These are phyloP conservation scores for Harpegnathos saltator DNA, from an alignment of 1,140 invertebrate species.

Conservation along the genomic window DNA sequence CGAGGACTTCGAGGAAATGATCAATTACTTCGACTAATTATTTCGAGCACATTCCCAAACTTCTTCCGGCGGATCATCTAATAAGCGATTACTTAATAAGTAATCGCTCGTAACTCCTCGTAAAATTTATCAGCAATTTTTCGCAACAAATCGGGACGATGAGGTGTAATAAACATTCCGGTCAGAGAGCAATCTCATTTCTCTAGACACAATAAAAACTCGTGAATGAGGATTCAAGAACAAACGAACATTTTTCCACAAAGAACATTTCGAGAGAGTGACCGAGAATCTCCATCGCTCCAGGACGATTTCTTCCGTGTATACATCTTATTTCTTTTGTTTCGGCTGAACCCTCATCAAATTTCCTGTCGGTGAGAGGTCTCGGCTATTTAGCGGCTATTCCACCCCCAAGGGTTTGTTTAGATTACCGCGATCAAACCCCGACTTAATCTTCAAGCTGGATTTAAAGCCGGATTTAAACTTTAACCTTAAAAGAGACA, in stretches of 20 bases:
- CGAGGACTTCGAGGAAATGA: no score
- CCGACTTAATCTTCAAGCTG: not conserved
- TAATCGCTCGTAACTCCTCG: not conserved
- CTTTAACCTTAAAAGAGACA: not conserved
- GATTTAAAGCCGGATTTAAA: no score
- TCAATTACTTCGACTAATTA: no score
- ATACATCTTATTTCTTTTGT: slow-evolving; percentile 71
- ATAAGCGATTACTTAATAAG: not conserved
- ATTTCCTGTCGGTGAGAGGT: slow-evolving; percentile 71
- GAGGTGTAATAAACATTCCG: no score
- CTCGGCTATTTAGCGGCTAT: slow-evolving; percentile 57
- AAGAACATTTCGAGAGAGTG: slow-evolving; percentile 10
- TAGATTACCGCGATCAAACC: slow-evolving; percentile 5
- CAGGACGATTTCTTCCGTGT: slow-evolving; percentile 24
- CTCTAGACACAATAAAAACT: slow-evolving; percentile 48
- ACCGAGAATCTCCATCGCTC: slow-evolving; percentile 55
- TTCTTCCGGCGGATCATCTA: no score
- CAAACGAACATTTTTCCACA: slow-evolving; percentile 62
- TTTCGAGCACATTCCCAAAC: no score
- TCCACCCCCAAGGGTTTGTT: slow-evolving; percentile 24
- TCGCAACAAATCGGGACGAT: not conserved
- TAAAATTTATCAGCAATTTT: slow-evolving; percentile 22
- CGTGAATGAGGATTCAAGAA: slow-evolving; percentile 53
- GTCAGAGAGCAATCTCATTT: slow-evolving; percentile 14
- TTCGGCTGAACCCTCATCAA: slow-evolving; percentile 73